Evolutionary conservation across 2,888 invertebrate genomes (phyloP).

Genomic region (Galerucella calmariensis): DNA sequence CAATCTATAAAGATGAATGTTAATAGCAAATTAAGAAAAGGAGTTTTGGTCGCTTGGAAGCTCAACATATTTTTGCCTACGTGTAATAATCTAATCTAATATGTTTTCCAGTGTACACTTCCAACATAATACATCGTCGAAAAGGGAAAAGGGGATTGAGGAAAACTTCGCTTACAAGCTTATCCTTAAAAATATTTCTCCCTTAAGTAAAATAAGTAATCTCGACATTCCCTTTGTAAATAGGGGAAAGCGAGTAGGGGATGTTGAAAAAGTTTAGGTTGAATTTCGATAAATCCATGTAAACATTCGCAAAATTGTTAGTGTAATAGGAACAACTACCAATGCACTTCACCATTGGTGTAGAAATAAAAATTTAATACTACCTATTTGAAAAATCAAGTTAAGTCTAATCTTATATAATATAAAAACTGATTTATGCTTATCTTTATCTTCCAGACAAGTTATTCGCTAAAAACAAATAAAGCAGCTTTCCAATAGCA

Average conservation of each 20-base stretch:
- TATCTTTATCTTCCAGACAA: too few relatives aligned
- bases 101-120: not conserved
- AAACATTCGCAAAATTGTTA: constrained; percentile 44
- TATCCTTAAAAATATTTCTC: constrained; percentile 24
- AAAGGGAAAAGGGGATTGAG: constrained; percentile 8
- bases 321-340: constrained; percentile 36
- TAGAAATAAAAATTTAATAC: not conserved
- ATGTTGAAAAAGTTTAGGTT: constrained; percentile 32
- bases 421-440: too few relatives aligned
- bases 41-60: too few relatives aligned
- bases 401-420: too few relatives aligned
- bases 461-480: too few relatives aligned
- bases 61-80: too few relatives aligned
- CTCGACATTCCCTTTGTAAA: constrained; percentile 26
- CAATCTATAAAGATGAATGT: too few relatives aligned
- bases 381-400: too few relatives aligned
- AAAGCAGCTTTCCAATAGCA: too few relatives aligned
- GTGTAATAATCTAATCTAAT: not conserved
- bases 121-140: not conserved
- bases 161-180: constrained; percentile 13
- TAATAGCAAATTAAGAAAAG: too few relatives aligned
- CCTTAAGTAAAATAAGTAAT: constrained; percentile 33
- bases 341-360: constrained; percentile 16
- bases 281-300: constrained; percentile 45
- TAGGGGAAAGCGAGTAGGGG: constrained; percentile 25